Evolutionary conservation across 1,140 invertebrate species (phyloP), one percentile per base, ranked within the genome.

Genomic region (Cotesia glomerata): DNA sequence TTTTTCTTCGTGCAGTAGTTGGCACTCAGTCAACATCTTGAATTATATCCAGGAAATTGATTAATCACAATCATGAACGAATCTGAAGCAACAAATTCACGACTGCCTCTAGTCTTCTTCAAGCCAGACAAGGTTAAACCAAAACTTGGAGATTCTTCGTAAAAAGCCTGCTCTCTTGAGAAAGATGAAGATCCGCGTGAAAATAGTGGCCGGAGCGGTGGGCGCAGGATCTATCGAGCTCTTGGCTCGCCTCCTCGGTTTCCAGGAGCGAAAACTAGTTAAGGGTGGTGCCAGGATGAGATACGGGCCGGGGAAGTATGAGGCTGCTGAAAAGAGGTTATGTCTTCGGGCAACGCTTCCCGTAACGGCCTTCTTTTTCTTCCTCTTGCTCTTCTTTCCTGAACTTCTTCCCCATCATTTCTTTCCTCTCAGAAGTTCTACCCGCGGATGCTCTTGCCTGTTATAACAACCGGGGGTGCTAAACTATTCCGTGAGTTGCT

Each of bases 161-260:
- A 26, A 26, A 26, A 26, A 26, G 26, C 26, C 26, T 26, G 26
- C 26, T 26, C 26, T 26, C 26, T 45, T 1, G 39, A 5, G 59
- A 36, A 67, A 54, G 45, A 67, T 52, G 49, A 67, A 67, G 65
- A 67, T 67, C 52, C 14, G 32, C 26, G 65, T 56, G 49, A 67
- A 67, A 67, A 67, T 67, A 54, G 14, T 54, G 39, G 63, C 34
- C n/a, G 14, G 35, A 35, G 9, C 16, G 13, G 45, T 52, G 14
- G n/a, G 39, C 39, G 7, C 7, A 68, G 65, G 62, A 70, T 71
- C 73, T 56, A 69, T 64, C 74, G 74, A 75, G 66, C 59, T 69
- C 35, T 70, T 75, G 69, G 73, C 69, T 74, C 69, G 64, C 35
- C 70, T 75, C n/a, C 66, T 75, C 61, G 63, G 7, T 61, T 69